Evolutionary conservation across 2,113 vertebrate genomes (phyloP).

Genomic region (Tachysurus fulvidraco): DNA sequence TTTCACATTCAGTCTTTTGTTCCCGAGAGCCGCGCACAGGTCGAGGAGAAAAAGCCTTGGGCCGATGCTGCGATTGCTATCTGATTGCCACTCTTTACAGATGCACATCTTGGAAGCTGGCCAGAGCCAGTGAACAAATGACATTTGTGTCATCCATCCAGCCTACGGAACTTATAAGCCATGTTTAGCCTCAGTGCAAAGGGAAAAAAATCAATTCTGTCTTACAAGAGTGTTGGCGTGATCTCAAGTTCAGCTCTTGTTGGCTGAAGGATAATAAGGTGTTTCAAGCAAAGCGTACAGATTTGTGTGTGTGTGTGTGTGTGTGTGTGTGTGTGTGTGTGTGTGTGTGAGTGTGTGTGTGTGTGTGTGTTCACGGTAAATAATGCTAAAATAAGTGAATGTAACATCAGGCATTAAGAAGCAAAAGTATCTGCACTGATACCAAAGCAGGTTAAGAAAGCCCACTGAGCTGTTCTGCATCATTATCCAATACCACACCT

Average conservation of each 20-base stretch:
- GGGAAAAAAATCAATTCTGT: constrained; percentile 13
- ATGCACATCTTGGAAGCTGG: constrained; percentile 45
- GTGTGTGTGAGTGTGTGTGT: neutral
- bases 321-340: neutral
- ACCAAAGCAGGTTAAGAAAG: neutral
- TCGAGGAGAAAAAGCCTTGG: neutral
- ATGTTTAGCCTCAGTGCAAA: constrained; percentile 14
- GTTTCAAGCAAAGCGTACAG: constrained; percentile 15
- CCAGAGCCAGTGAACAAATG: constrained; percentile 46
- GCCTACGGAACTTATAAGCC: constrained; percentile 19
- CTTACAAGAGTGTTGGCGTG: neutral
- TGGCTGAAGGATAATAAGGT: constrained; percentile 39
- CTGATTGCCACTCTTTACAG: constrained; percentile 40
- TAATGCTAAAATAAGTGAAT: neutral
- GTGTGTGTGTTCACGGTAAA: neutral
- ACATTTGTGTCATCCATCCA: constrained; percentile 43
- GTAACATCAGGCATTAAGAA: neutral
- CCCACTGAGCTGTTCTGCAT: neutral
- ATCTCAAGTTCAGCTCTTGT: constrained; percentile 20
- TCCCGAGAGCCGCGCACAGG: neutral
- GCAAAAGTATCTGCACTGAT: neutral
- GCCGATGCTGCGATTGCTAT: constrained; percentile 20
- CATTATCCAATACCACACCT: neutral
- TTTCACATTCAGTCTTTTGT: neutral
- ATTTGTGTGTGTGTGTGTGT: neutral